phyloP scores from a whole-genome alignment of 2,797 vertebrate species.

The Sarcophilus harrisii region DNA sequence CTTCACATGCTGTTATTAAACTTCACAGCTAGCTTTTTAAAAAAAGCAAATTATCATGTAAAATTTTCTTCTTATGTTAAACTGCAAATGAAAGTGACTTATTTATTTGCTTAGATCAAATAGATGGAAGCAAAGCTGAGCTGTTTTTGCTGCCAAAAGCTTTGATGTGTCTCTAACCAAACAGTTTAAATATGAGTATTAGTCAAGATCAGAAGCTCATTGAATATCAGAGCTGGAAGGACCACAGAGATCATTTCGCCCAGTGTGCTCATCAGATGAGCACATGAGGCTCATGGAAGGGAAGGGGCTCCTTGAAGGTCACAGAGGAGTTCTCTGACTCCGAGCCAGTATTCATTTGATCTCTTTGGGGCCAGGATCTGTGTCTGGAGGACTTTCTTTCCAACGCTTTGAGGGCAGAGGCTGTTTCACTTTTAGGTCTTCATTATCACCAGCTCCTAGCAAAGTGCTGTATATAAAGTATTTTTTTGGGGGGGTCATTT shows the following conservation, averaged over 20 bases:
- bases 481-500: background rate
- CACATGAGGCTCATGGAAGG: background rate
- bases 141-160: constrained; percentile 70
- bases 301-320: background rate
- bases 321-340: background rate
- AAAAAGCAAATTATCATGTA: constrained; percentile 84
- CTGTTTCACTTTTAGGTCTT: background rate
- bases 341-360: background rate
- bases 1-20: constrained; percentile 85
- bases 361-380: background rate
- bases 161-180: constrained; percentile 78
- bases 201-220: constrained; percentile 60
- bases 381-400: background rate
- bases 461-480: background rate
- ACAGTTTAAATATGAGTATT: constrained; percentile 76
- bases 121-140: constrained; percentile 76
- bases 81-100: constrained; percentile 85
- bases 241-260: background rate
- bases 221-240: background rate
- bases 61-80: constrained; percentile 85
- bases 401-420: background rate
- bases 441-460: background rate
- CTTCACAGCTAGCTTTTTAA: constrained; percentile 84
- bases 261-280: background rate
- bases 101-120: constrained; percentile 82